These are phyloP conservation scores for Blastomussa wellsi DNA, from an alignment of 92 coral and sea anemone species.

Conservation along the genomic window DNA sequence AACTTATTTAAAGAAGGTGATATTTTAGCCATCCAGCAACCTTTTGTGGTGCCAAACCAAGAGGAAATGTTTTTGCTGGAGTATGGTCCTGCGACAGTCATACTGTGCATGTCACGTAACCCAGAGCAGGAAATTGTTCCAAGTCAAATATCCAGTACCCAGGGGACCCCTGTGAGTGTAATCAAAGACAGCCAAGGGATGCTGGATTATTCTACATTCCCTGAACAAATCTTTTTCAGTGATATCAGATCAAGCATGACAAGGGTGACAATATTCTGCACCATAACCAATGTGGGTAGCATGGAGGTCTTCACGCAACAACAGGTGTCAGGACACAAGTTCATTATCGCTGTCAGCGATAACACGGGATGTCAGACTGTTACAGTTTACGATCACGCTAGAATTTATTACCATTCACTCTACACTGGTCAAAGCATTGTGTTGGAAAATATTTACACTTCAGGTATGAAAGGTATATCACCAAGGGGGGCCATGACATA, in stretches of 20 bases:
- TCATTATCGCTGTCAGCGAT: slow-evolving; percentile 63
- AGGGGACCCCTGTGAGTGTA: slow-evolving; percentile 73
- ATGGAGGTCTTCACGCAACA: slow-evolving; percentile 52
- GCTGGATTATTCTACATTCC: slow-evolving; percentile 89
- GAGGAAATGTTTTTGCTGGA: slow-evolving; percentile 76
- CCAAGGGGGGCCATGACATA: neutral
- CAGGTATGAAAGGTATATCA: slow-evolving; percentile 34
- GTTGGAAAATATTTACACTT: slow-evolving; percentile 70
- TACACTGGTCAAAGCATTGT: slow-evolving; percentile 82
- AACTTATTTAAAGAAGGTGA: slow-evolving; percentile 87
- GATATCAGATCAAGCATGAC: slow-evolving; percentile 83
- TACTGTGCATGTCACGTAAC: slow-evolving; percentile 69
- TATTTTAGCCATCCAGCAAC: slow-evolving; percentile 74
- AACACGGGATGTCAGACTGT: slow-evolving; percentile 55
- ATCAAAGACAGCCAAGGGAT: slow-evolving; percentile 88
- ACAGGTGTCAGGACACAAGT: slow-evolving; percentile 62
- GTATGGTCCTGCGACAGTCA: slow-evolving; percentile 90
- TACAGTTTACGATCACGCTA: slow-evolving; percentile 65
- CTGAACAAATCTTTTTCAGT: slow-evolving; percentile 78
- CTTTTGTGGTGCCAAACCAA: slow-evolving; percentile 78
- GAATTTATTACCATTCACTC: slow-evolving; percentile 49
- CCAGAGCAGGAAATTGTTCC: slow-evolving; percentile 70
- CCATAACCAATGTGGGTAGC: slow-evolving; percentile 45
- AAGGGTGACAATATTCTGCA: slow-evolving; percentile 74
- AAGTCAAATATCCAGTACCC: slow-evolving; percentile 71